These are phyloP conservation scores for Botia almorhae DNA, from an alignment of 2,797 vertebrate species.

Conservation along the genomic window DNA sequence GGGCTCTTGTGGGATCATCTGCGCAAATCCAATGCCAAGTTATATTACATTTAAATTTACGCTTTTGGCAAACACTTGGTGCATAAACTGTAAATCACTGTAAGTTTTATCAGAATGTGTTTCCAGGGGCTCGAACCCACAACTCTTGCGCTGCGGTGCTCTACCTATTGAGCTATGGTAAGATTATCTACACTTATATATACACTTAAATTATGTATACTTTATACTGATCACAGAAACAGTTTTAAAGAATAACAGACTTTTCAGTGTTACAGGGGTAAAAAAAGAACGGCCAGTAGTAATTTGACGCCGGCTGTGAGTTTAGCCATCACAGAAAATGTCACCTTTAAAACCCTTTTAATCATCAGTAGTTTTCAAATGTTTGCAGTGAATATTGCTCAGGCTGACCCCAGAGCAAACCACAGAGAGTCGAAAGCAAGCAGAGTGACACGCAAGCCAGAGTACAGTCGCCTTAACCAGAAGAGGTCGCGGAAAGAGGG, in stretches of 20 bases:
- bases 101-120: too few species aligned
- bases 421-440: background rate
- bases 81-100: too few species aligned
- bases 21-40: constrained; percentile 10
- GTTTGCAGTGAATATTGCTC: constrained; percentile 15
- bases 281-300: too few species aligned
- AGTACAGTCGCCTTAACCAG: constrained; percentile 9
- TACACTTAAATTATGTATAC: too few species aligned
- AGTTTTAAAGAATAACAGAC: background rate
- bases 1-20: background rate
- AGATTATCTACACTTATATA: too few species aligned
- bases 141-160: too few species aligned
- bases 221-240: constrained; percentile 8
- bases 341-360: background rate
- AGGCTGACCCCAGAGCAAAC: constrained; percentile 25
- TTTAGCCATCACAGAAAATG: constrained; percentile 42
- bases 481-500: constrained; percentile 24
- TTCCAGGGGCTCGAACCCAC: too few species aligned
- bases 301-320: background rate
- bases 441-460: constrained; percentile 10
- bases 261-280: background rate
- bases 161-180: too few species aligned
- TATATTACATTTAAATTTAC: background rate
- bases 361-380: background rate
- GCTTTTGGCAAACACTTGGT: too few species aligned